Evolutionary conservation across 1,140 invertebrate genomes (phyloP), one percentile per base, ranked within the genome.

Genomic region (Leptopilina clavipes): DNA sequence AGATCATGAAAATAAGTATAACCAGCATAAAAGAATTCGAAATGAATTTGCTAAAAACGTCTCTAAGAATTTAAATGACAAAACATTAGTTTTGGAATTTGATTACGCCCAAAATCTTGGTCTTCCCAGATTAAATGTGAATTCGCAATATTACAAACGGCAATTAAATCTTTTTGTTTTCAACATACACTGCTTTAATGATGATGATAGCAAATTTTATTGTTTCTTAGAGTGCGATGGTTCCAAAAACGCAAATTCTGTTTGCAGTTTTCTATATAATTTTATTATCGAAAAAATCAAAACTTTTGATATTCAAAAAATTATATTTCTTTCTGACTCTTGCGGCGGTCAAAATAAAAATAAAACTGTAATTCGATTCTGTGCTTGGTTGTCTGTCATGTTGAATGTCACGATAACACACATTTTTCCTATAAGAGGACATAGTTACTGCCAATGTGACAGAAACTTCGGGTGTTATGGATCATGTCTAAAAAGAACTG

Each of bases 161-260:
- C 77, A 76, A 12, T 70, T 59, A 37, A 77, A 65, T 17, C 37
- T 81, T 70, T 81, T 78, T 84, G 11, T 65, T 11, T 77, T 77
- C 17, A 73, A 72, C 17, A 40, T 40, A 14, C 70, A 72, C 22
- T 75, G 75, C 19, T 72, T 71, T 52, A 73, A 74, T 40, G 70
- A 54, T 19, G 44, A 70, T 18, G 45, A 45, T 2, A 70, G 72
- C 11, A 70, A 43, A 22, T 77, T 77, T 77, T 77, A 73, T 11
- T 74, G 59, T 43, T 70, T 77, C 12, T 17, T 72, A 19, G 76
- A 77, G n/a, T 71, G 65, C 18, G 76, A 77, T 12, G 76, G 76
- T 18, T 12, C 10, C 11, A 77, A 77, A 71, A 70, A 74, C 9
- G 72, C n/a, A 5, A 45, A 77, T 54, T 37, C 76, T 10, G 44